Evolutionary conservation across 2,113 vertebrate species (phyloP).

Genomic region (Prunella fulvescens): DNA sequence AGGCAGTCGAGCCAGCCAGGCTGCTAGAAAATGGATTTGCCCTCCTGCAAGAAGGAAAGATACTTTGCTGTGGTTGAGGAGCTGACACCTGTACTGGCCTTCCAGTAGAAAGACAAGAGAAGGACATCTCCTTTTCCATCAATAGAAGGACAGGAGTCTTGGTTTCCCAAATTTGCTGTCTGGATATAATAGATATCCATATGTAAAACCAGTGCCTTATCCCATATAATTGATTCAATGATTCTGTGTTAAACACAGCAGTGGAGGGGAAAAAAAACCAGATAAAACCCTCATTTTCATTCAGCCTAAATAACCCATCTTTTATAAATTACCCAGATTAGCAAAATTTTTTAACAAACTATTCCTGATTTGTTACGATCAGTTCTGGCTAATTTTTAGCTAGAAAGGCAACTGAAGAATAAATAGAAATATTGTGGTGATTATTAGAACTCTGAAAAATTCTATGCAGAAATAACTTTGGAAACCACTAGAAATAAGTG

Average conservation of each 20-base stretch:
- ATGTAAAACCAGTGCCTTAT: neutral
- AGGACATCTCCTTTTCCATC: no score
- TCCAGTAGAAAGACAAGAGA: neutral
- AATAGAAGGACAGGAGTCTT: neutral
- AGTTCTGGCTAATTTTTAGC: neutral
- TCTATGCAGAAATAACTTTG: neutral
- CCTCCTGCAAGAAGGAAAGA: neutral
- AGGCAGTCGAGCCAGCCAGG: neutral
- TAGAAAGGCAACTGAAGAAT: neutral
- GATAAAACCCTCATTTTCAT: neutral
- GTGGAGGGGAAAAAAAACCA: accelerated
- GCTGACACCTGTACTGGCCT: neutral
- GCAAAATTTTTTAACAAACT: neutral
- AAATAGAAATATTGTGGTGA: neutral
- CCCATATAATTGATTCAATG: neutral
- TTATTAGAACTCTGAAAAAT: neutral
- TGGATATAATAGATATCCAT: neutral
- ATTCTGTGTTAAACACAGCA: neutral
- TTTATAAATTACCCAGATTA: neutral
- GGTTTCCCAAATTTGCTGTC: neutral
- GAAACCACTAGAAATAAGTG: neutral
- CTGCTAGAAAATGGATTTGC: neutral
- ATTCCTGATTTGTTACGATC: neutral
- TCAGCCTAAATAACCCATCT: neutral
- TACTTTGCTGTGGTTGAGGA: neutral